Evolutionary conservation across 2,113 vertebrate species (phyloP).

Genomic region (Tamias sibiricus): DNA sequence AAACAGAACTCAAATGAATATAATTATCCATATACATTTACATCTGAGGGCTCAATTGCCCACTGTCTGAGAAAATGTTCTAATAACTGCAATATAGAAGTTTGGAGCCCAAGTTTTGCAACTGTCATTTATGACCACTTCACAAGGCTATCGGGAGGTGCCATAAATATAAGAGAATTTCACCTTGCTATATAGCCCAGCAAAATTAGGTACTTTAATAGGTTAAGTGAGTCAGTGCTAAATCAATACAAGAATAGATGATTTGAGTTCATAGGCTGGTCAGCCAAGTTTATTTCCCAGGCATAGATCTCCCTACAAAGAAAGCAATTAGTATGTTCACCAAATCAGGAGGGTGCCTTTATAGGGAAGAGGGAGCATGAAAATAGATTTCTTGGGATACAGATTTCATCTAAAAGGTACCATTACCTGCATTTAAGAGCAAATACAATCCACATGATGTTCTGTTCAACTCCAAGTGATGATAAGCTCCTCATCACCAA

Average conservation of each 20-base stretch:
- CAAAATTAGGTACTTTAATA: constrained; percentile 75
- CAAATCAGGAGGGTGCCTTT: constrained; percentile 48
- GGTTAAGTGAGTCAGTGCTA: constrained; percentile 69
- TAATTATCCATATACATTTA: constrained; percentile 24
- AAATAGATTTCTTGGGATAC: constrained; percentile 51
- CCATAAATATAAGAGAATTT: constrained; percentile 74
- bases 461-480: constrained; percentile 42
- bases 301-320: constrained; percentile 61
- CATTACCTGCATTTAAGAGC: constrained; percentile 11
- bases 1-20: background rate
- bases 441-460: constrained; percentile 30
- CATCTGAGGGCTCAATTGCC: background rate
- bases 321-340: constrained; percentile 69
- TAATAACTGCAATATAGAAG: constrained; percentile 3
- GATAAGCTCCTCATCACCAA: constrained; percentile 47
- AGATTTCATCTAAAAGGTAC: constrained; percentile 51
- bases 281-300: constrained; percentile 80
- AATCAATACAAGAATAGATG: constrained; percentile 80
- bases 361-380: constrained; percentile 26
- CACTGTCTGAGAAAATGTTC: background rate
- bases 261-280: constrained; percentile 78
- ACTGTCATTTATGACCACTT: constrained; percentile 69
- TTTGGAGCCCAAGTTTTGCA: constrained; percentile 37
- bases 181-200: constrained; percentile 49
- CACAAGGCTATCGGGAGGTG: constrained; percentile 36